Evolutionary conservation across 2,113 vertebrate genomes (phyloP), one percentile per base, ranked within the genome.

Genomic region (Psettodes erumei): DNA sequence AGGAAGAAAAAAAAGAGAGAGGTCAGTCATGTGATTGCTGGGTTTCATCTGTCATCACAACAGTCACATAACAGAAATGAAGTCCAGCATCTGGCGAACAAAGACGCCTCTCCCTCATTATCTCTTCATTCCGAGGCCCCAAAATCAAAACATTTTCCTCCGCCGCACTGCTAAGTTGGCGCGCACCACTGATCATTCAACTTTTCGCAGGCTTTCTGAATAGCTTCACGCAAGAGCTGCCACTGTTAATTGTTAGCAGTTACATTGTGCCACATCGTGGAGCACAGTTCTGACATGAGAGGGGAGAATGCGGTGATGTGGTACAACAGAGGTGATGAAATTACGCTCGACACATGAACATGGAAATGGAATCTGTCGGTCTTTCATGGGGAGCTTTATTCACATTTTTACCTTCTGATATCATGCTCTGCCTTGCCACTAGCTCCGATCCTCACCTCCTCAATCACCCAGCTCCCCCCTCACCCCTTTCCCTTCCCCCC

Each of bases 31-130:
- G 85, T 92, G 88, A 92, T 89, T 81, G 84, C 90, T 92, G 90
- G 89, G 89, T 92, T 91, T 89, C 90, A 89, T 92, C 90, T 90
- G 90, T 93, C 91, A 91, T 93, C 93, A 90, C 88, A 91, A 85
- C 88, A 91, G 91, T 91, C 91, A 81, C 89, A 90, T 87, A 92
- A 89, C 88, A 91, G 82, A 88, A 93, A 92, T 89, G 87, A 82
- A 79, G 82, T 90, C 87, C 69, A 80, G 87, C 93, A 92, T 93
- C 91, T 93, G 92, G 86, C 56, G 84, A 86, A 91, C 89, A 91
- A 91, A 88, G 84, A 88, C 69, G 32, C 80, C 75, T 70, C 86
- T 82, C 80, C 69, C 84, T 88, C 87, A 89, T 90, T 90, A 90
- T 90, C 83, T 90, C 84, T 76, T 83, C 81, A 82, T 87, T 87